Percentiles rank a stretch among this genome's conserved stretches.
These are phyloP conservation scores for Sorex araneus DNA, from an alignment of 2,113 vertebrate genomes.

Conservation along the genomic window DNA sequence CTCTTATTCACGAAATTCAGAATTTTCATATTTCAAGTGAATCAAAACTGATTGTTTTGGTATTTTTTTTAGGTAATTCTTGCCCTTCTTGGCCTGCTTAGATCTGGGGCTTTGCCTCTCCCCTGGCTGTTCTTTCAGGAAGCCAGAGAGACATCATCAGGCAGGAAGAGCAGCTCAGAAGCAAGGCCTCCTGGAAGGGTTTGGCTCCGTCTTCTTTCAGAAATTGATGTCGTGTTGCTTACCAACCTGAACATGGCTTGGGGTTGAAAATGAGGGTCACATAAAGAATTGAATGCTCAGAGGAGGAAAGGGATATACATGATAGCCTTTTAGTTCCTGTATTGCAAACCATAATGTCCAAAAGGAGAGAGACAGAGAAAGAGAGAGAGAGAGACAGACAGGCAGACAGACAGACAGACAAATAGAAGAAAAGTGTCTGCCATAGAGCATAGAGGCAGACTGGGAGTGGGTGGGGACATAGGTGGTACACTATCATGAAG, in stretches of 20 bases:
- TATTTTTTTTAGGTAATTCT: neutral
- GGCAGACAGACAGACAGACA: too few species aligned
- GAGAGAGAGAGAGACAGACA: too few species aligned
- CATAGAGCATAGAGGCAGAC: too few species aligned
- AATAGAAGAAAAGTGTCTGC: too few species aligned
- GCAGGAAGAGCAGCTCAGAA: neutral
- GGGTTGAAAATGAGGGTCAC: conserved; percentile 7
- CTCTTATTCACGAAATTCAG: neutral
- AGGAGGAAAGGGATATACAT: too few species aligned
- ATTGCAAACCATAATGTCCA: too few species aligned
- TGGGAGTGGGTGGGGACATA: too few species aligned
- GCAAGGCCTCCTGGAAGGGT: neutral
- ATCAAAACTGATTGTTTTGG: neutral
- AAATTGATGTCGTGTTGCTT: neutral
- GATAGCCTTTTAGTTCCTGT: too few species aligned
- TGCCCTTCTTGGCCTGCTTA: neutral
- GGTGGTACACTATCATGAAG: too few species aligned
- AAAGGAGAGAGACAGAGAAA: too few species aligned
- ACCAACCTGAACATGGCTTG: neutral
- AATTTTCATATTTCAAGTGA: neutral
- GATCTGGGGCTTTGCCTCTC: neutral
- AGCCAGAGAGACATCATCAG: neutral
- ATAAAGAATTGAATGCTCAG: too few species aligned
- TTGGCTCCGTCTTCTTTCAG: neutral
- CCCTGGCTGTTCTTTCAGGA: neutral